A percentile compares a stretch with the other conserved stretches of the same genome.
Conservation (phyloP, 2,888 invertebrate genomes). For the Plemyria rubiginata region DNA sequence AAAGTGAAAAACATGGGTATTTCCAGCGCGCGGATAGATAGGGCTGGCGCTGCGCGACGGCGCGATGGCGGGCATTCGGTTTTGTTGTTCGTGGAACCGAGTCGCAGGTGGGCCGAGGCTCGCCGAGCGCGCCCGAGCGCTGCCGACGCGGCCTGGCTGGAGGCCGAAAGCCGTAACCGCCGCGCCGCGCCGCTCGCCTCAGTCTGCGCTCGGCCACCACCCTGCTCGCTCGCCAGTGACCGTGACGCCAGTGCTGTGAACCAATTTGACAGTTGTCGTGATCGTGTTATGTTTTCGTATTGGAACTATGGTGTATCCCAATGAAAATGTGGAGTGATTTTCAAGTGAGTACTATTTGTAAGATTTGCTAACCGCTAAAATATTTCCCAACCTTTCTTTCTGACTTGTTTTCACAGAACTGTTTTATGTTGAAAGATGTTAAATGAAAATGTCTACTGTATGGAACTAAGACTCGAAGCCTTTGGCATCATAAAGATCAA, state of each 20-base stretch:
- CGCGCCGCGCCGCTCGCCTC: constrained; percentile 53
- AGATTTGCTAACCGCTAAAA: constrained; percentile 17
- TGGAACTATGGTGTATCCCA: constrained; percentile 84
- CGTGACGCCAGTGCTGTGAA: constrained; percentile 75
- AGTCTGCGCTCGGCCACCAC: constrained; percentile 80
- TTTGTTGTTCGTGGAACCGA: constrained; percentile 78
- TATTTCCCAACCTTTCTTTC: constrained; percentile 46
- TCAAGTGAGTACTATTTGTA: constrained; percentile 67
- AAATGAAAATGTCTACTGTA: constrained; percentile 35
- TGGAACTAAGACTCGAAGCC: constrained; percentile 13
- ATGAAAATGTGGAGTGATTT: constrained; percentile 86
- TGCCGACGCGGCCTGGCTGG: constrained; percentile 49
- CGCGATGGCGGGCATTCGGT: constrained; percentile 58
- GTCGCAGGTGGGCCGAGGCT: constrained; percentile 76
- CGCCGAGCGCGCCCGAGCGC: constrained; percentile 53
- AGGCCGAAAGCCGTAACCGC: constrained; percentile 46
- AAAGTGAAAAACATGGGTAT: constrained; percentile 54
- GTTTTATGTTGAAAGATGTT: constrained; percentile 45
- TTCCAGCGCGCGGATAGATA: constrained; percentile 56
- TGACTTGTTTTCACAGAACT: constrained; percentile 49
- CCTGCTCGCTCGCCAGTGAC: constrained; percentile 64
- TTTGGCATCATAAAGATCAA: not conserved
- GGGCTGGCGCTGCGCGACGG: constrained; percentile 56
- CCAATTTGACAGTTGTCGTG: constrained; percentile 83
- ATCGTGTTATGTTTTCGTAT: constrained; percentile 83